Evolutionary conservation across 2,888 invertebrate species (phyloP).

Genomic region (Elegia similella): DNA sequence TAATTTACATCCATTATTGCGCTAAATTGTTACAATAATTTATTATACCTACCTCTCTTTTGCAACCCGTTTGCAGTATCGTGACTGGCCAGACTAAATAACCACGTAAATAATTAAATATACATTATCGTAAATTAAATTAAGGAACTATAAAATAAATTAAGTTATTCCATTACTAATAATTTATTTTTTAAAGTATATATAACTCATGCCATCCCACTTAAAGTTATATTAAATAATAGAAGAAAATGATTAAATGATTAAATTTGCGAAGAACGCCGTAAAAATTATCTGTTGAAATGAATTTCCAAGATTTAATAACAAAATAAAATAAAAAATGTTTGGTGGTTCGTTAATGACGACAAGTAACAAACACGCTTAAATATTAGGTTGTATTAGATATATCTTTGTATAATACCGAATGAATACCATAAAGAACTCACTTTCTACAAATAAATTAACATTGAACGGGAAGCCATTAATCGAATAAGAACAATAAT

Average conservation of each 20-base stretch:
- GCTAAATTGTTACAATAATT: conserved; percentile 31
- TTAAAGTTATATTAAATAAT: too few relatives aligned
- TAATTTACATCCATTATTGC: conserved; percentile 48
- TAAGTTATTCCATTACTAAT: neutral
- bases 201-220: too few relatives aligned
- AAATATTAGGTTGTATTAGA: conserved; percentile 7
- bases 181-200: too few relatives aligned
- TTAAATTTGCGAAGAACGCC: too few relatives aligned
- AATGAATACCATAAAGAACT: conserved; percentile 36
- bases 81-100: neutral
- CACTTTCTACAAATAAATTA: conserved; percentile 53
- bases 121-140: too few relatives aligned
- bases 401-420: conserved; percentile 24
- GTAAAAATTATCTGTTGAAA: too few relatives aligned
- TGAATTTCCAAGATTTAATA: too few relatives aligned
- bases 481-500: conserved; percentile 64
- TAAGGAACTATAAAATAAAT: neutral
- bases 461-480: conserved; percentile 47
- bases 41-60: conserved; percentile 16
- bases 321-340: too few relatives aligned
- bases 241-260: too few relatives aligned
- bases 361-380: neutral
- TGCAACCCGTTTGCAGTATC: neutral
- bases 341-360: neutral
- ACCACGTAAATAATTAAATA: too few relatives aligned